These are phyloP conservation scores for Ahaetulla prasina DNA, from an alignment of 2,113 vertebrate species.

Conservation along the genomic window DNA sequence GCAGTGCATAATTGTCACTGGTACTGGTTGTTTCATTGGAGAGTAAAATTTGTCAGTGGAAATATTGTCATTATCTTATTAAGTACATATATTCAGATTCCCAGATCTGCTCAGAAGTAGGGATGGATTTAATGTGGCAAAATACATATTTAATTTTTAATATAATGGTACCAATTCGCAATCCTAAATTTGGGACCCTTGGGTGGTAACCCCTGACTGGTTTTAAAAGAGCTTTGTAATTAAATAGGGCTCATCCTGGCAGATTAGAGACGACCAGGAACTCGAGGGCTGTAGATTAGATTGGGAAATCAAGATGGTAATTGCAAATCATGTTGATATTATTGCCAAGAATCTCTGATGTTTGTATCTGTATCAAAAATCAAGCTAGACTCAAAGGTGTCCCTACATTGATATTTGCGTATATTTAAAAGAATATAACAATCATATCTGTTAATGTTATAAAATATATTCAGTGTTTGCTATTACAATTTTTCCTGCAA, in stretches of 20 bases:
- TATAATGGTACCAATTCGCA: not conserved
- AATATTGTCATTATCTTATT: not conserved
- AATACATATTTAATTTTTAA: not conserved
- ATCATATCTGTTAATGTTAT: not conserved
- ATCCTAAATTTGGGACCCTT: not conserved
- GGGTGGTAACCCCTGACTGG: not conserved
- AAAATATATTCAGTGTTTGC: not conserved
- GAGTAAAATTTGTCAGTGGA: not conserved
- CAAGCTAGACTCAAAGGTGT: not conserved
- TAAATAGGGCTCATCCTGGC: not conserved
- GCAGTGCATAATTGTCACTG: not conserved
- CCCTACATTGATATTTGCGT: not conserved
- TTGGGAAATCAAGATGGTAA: not conserved
- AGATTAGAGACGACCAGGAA: not conserved
- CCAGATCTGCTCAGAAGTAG: not conserved
- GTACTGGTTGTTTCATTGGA: not conserved
- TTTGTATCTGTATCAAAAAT: constrained; percentile 21
- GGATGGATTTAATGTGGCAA: not conserved
- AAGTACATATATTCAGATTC: not conserved
- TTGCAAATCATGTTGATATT: not conserved
- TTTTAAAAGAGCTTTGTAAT: not conserved
- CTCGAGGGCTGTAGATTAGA: not conserved
- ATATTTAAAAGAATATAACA: not conserved
- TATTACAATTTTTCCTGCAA: not conserved
- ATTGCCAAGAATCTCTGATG: not conserved